phyloP scores from a whole-genome alignment of 2,888 invertebrate species.

The Sphaerophoria taeniata region DNA sequence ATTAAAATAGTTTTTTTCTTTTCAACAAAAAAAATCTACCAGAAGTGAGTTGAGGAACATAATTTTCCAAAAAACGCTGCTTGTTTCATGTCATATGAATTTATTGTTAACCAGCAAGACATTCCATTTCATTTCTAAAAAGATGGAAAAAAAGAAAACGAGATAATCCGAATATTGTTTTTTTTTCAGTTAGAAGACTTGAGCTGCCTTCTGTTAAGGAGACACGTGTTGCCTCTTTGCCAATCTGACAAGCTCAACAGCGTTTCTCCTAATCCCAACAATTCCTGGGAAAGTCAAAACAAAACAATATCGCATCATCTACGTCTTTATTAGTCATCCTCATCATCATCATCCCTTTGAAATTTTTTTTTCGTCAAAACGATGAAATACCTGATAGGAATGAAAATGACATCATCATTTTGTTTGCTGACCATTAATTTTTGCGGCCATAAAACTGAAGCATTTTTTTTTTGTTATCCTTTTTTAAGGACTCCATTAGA shows the following conservation, averaged over 20 bases:
- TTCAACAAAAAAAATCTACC: no score
- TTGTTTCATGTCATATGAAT: no score
- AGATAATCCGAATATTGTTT: not conserved
- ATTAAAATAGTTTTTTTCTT: no score
- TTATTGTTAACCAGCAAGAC: no score
- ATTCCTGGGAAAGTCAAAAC: not conserved
- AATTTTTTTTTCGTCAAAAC: not conserved
- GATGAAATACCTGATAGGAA: conserved; percentile 17
- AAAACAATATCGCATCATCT: not conserved
- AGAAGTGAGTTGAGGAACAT: no score
- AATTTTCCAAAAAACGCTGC: no score
- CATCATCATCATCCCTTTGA: not conserved
- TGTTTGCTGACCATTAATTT: conserved; percentile 29
- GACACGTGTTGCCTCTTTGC: no score
- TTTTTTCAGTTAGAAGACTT: not conserved
- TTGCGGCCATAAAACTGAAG: conserved; percentile 4
- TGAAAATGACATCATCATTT: conserved; percentile 25
- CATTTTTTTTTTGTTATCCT: not conserved
- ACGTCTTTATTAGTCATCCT: not conserved
- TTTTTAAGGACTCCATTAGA: no score
- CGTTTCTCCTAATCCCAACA: conserved; percentile 12
- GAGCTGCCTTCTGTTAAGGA: not conserved
- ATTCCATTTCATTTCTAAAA: no score
- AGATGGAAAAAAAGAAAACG: no score
- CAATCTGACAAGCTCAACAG: conserved; percentile 1